These are phyloP conservation scores for Heterotilapia buettikoferi DNA, from an alignment of 2,113 vertebrate genomes.

Conservation along the genomic window DNA sequence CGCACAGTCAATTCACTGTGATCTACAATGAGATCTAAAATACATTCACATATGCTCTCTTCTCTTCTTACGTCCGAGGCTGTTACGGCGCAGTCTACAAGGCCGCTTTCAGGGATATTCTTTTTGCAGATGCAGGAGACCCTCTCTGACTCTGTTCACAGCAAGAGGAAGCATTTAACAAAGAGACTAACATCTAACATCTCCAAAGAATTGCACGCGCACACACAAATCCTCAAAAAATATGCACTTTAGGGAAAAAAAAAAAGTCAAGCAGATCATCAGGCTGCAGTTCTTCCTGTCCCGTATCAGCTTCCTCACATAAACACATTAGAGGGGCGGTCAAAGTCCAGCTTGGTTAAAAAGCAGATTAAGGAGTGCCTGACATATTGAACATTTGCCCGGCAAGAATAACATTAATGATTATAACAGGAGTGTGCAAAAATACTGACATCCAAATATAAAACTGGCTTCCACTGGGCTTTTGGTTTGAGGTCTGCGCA, in stretches of 20 bases:
- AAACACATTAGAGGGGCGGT: slow-evolving; percentile 1
- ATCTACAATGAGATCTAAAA: slow-evolving; percentile 35
- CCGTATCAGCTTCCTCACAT: background rate
- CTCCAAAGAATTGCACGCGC: background rate
- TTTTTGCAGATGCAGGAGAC: slow-evolving; percentile 9
- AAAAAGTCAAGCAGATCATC: background rate
- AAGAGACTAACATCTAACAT: background rate
- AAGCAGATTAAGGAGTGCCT: background rate
- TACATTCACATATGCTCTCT: slow-evolving; percentile 27
- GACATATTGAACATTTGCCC: slow-evolving; percentile 16
- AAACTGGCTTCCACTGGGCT: slow-evolving; percentile 7
- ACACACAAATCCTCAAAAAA: background rate
- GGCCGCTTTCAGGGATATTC: slow-evolving; percentile 9
- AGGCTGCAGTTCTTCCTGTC: background rate
- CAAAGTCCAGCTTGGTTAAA: slow-evolving; percentile 13
- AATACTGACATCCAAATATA: slow-evolving; percentile 42
- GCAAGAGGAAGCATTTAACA: background rate
- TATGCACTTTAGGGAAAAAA: background rate
- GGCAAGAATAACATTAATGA: slow-evolving; percentile 33
- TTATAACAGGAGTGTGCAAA: slow-evolving; percentile 35
- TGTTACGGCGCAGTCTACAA: background rate
- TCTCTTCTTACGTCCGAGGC: slow-evolving; percentile 23
- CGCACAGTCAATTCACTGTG: background rate
- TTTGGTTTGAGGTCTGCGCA: slow-evolving; percentile 35
- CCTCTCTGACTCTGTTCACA: background rate